Evolutionary conservation across 1,140 invertebrate genomes (phyloP), one percentile per base, ranked within the genome.

Genomic region (Platyscapa corneri): DNA sequence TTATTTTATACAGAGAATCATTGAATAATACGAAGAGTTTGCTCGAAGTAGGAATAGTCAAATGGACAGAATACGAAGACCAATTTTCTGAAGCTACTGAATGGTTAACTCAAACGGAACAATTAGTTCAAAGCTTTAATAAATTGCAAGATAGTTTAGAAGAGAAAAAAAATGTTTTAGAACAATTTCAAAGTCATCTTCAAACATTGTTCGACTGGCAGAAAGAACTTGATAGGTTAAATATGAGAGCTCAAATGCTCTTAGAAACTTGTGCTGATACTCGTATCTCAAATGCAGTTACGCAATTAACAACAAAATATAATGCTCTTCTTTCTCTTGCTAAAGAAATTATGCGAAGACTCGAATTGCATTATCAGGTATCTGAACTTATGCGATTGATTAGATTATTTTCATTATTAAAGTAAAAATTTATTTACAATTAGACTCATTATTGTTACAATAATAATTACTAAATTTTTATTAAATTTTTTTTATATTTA

Each of bases 61-160:
- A 98, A 92, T 99, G 98, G 98, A 97, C 97, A 30, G 97, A 99
- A 92, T 99, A 98, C 90, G 97, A 99, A 93, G 97, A 98, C 91
- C 97, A 98, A 89, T 98, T 98, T 90, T 96, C 96, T 89, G 97
- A 98, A 93, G 97, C 97, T 75, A 94, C 96, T 80, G 96, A 97
- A 88, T 98, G 97, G 97, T 93, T 99, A 70, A 96, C 95, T 37
- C 96, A 97, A 93, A 98, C 97, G 87, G 98, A 99, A 92, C 95
- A 95, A 67, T 89, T 97, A 81, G 96, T 99, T 27, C 97, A 98
- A 92, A 96, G 95, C n/a, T 98, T 97, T 90, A 97, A 98, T 88
- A 98, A 98, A 92, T 94, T 98, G 30, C 97, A 98, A 91, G 96
- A 97, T 88, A 97, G 96, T 91, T 94, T 98, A n/a, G 96, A 97